Evolutionary conservation across 2,888 invertebrate species (phyloP).

Genomic region (Euspilapteryx auroguttella): DNA sequence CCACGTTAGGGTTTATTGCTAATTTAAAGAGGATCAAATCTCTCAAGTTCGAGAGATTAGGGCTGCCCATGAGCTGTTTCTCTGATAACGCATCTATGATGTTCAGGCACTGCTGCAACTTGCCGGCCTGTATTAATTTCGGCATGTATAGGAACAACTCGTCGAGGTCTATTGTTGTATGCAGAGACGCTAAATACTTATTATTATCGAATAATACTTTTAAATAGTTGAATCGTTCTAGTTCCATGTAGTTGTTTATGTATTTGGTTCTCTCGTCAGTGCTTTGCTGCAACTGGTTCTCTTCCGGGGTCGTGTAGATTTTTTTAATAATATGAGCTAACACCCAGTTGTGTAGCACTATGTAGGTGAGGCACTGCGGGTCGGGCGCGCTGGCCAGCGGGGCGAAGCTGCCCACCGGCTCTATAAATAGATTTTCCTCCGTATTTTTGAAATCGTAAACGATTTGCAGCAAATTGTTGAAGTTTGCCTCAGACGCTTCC

Average conservation of each 20-base stretch:
- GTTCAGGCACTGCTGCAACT: constrained; percentile 48
- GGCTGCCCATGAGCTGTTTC: constrained; percentile 44
- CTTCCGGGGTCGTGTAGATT: constrained; percentile 59
- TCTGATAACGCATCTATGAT: constrained; percentile 64
- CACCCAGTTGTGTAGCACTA: constrained; percentile 69
- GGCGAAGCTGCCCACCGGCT: constrained; percentile 40
- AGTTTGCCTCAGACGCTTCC: constrained; percentile 34
- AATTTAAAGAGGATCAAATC: constrained; percentile 64
- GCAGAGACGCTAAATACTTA: constrained; percentile 61
- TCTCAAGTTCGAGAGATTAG: constrained; percentile 55
- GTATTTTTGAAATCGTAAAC: constrained; percentile 44
- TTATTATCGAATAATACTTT: constrained; percentile 60
- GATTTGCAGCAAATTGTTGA: constrained; percentile 34
- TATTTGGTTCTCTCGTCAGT: constrained; percentile 61
- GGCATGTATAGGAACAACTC: constrained; percentile 54
- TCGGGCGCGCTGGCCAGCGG: constrained; percentile 45
- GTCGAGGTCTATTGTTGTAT: constrained; percentile 53
- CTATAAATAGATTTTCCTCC: constrained; percentile 49
- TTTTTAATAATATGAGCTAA: constrained; percentile 68
- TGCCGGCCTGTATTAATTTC: constrained; percentile 35
- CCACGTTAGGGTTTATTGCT: constrained; percentile 48
- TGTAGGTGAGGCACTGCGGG: constrained; percentile 60
- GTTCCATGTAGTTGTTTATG: constrained; percentile 62
- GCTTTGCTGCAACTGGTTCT: constrained; percentile 42
- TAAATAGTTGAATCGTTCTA: constrained; percentile 53